Base-by-base conservation (phyloP, 2,113 vertebrate genomes). In the Electrona antarctica region DNA sequence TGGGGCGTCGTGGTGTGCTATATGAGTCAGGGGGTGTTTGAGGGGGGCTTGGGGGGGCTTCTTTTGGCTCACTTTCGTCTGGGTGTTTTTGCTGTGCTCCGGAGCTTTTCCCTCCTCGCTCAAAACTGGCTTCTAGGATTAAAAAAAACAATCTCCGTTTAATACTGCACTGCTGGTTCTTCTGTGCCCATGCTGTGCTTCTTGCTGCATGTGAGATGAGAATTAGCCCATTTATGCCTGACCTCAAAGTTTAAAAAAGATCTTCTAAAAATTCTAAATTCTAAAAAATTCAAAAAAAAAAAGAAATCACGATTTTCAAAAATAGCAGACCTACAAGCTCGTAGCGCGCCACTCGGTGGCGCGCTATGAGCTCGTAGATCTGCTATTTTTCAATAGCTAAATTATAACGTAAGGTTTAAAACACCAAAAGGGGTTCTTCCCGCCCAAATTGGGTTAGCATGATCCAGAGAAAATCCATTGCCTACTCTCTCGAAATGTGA, bases 111-210 rank as follows among this genome's bases (percentile, higher is more conserved):
- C 28, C 67, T 29, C 3, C 11, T 65, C 21, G 21, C 21, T 21
- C 29, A 77, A 75, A 69, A 54, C 49, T 60, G 21, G 57, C 64
- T 75, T 73, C n/a, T 59, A 41, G 50, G 76, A 71, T 76, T 48
- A 12, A 63, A 69, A 41, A 63, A 69, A n/a, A n/a, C n/a, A n/a
- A 62, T 70, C 63, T 73, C 52, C 52, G 68, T 68, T 83, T 79
- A 71, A n/a, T 3, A 64, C 47, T 78, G 71, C 71, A 21, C 58
- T 8, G 51, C 58, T 68, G 55, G 21, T 68, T 21, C 21, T 21
- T 21, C 21, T 41, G 33, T 41, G 33, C 73, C 70, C 41, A 78
- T 67, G 73, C 70, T 69, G 6, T 69, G 78, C 77, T 68, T 52
- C 77, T 68, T 47, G 68, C 70, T 68, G 77, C 75, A 80, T 78